Percentiles rank a stretch among this genome's conserved stretches.
Evolutionary conservation across 2,888 invertebrate genomes (phyloP).

Genomic region (Latheticus oryzae): DNA sequence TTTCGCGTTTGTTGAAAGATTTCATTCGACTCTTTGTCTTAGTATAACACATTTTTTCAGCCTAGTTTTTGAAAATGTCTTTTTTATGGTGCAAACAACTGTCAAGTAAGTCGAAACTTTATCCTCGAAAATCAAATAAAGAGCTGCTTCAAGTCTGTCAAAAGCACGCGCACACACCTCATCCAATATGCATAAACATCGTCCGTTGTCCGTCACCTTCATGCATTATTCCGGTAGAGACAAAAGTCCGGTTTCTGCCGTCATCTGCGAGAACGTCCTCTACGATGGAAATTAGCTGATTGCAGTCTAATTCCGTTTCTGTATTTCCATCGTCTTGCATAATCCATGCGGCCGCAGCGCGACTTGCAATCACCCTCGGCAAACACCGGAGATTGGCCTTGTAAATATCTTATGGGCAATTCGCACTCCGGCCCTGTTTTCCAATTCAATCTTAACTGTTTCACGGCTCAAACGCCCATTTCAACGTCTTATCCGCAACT

Average conservation of each 20-base stretch:
- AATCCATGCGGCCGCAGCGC: slow-evolving; percentile 53
- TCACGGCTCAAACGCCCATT: slow-evolving; percentile 45
- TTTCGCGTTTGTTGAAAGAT: slow-evolving; percentile 10
- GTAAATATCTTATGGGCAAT: slow-evolving; percentile 63
- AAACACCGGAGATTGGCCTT: slow-evolving; percentile 55
- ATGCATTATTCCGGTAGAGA: slow-evolving; percentile 61
- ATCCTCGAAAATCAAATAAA: slow-evolving; percentile 52
- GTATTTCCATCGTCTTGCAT: slow-evolving; percentile 54
- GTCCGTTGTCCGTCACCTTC: slow-evolving; percentile 59
- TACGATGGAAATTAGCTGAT: slow-evolving; percentile 56
- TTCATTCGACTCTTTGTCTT: no score
- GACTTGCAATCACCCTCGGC: slow-evolving; percentile 48
- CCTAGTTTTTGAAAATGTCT: no score
- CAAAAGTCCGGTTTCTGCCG: slow-evolving; percentile 51
- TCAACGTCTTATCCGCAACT: slow-evolving; percentile 29
- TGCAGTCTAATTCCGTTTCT: slow-evolving; percentile 57
- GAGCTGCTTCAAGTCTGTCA: slow-evolving; percentile 53
- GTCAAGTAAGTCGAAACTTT: slow-evolving; percentile 46
- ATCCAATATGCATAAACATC: slow-evolving; percentile 58
- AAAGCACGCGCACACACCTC: slow-evolving; percentile 56
- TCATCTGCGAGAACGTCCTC: slow-evolving; percentile 51
- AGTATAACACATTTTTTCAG: no score
- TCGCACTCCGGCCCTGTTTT: slow-evolving; percentile 57
- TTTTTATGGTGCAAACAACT: no score
- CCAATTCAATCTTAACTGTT: slow-evolving; percentile 60